phyloP scores from a whole-genome alignment of 2,113 vertebrate genomes.

The Zosterops hypoxanthus region DNA sequence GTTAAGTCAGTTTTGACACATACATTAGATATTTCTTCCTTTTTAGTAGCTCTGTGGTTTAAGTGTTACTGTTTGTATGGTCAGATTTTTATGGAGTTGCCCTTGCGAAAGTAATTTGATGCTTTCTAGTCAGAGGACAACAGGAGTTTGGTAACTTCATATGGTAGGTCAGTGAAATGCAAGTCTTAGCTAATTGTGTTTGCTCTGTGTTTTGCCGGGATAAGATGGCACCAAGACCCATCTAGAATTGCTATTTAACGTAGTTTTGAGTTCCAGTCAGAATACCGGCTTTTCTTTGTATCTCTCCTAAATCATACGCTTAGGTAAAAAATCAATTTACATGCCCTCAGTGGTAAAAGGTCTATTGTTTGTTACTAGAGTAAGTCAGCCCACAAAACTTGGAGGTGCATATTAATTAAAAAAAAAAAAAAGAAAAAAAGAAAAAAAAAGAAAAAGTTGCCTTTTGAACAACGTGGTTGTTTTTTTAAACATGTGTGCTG shows the following conservation, averaged over 20 bases:
- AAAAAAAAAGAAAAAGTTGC: not conserved
- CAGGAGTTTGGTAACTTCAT: not conserved
- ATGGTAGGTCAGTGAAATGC: not conserved
- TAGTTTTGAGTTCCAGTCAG: not conserved
- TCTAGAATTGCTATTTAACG: not conserved
- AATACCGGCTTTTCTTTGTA: not conserved
- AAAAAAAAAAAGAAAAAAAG: not conserved
- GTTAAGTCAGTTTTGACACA: not conserved
- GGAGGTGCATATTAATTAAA: not conserved
- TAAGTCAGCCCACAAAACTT: not conserved
- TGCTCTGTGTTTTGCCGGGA: accelerated
- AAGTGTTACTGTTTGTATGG: not conserved
- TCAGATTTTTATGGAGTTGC: not conserved
- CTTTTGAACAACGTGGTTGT: not conserved
- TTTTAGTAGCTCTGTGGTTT: not conserved
- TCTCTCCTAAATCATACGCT: not conserved
- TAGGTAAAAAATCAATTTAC: not conserved
- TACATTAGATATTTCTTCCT: not conserved
- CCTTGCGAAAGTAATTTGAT: not conserved
- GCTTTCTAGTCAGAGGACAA: not conserved
- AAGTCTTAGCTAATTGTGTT: not conserved
- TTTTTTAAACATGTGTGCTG: not conserved
- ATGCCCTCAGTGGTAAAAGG: not conserved
- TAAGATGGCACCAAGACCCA: not conserved
- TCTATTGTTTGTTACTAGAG: not conserved